Evolutionary conservation across 2,113 vertebrate species (phyloP), one percentile per base, ranked within the genome.

Genomic region (Zeus faber): DNA sequence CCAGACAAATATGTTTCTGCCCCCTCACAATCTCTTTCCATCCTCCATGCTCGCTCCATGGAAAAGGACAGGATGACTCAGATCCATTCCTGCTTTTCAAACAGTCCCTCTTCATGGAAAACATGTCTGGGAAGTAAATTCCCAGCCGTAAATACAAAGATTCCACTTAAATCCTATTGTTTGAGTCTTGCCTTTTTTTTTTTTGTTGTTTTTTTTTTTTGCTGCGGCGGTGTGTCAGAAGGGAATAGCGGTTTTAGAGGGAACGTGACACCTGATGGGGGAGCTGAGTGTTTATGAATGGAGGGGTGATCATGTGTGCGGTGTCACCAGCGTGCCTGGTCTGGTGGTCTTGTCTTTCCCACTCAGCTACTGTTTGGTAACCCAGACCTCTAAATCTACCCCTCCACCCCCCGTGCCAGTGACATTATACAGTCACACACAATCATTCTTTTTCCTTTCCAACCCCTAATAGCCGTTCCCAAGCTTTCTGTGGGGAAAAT

Each of bases 1-100:
- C 54, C 61, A 79, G 62, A 74, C 62, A 71, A 64, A 60, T 35
- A 47, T 18, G 53, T 58, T 61, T 52, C 47, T 72, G 47, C 46
- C 29, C 50, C 53, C 58, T 7, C 27, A 33, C 54, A 16, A 44
- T 21, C 54, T 67, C 54, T 72, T 71, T 77, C 56, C 61, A 51
- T 53, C 67, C 48, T 75, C 58, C 61, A 44, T 59, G 44, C 58
- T 65, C 49, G 70, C 65, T 74, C 73, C 79, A 81, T 82, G 86
- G 84, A 87, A 85, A 84, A 79, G 76, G 80, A 72, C 68, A 72
- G 49, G 72, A 88, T 86, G 85, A 88, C 77, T 85, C 81, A 85
- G 84, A 85, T 64, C 60, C 48, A 52, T 70, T 61, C 68, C 72
- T 52, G 4, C 63, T 60, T 54, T 73, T 74, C 52, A 63, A 58